Evolutionary conservation across 2,113 vertebrate genomes (phyloP).

Genomic region (Progne subis): DNA sequence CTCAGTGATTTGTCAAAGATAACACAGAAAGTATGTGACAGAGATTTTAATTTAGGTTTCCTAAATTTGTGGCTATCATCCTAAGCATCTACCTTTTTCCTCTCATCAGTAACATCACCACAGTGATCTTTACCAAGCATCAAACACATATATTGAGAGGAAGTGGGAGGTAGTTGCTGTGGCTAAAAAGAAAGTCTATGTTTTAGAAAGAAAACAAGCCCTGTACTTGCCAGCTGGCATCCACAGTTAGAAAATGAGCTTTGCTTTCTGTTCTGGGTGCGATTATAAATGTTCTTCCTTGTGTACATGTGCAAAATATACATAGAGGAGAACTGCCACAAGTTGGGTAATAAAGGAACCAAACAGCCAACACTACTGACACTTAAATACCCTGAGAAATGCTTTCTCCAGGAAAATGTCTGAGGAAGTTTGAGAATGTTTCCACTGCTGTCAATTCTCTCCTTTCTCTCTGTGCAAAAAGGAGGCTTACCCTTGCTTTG

Average conservation of each 20-base stretch:
- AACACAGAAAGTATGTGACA: not conserved
- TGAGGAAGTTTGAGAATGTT: not conserved
- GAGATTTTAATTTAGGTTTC: not conserved
- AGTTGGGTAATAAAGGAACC: not conserved
- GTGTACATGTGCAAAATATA: not conserved
- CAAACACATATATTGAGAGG: not conserved
- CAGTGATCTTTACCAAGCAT: not conserved
- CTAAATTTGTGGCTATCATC: not conserved
- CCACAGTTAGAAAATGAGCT: not conserved
- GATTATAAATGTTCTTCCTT: not conserved
- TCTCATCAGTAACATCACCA: not conserved
- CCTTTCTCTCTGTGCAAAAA: not conserved
- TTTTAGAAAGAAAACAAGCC: constrained; percentile 3
- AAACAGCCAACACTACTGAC: not conserved
- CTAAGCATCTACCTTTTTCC: not conserved
- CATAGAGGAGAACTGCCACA: not conserved
- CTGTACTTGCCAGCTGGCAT: not conserved
- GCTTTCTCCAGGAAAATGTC: not conserved
- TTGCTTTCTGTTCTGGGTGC: not conserved
- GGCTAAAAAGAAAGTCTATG: not conserved
- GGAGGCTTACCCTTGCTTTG: not conserved
- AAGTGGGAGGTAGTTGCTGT: constrained; percentile 3
- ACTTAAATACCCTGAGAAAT: not conserved
- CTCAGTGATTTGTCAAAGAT: not conserved
- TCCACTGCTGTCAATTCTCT: not conserved